phyloP scores from a whole-genome alignment of 1,140 invertebrate species.

The Dreissena rostriformis region DNA sequence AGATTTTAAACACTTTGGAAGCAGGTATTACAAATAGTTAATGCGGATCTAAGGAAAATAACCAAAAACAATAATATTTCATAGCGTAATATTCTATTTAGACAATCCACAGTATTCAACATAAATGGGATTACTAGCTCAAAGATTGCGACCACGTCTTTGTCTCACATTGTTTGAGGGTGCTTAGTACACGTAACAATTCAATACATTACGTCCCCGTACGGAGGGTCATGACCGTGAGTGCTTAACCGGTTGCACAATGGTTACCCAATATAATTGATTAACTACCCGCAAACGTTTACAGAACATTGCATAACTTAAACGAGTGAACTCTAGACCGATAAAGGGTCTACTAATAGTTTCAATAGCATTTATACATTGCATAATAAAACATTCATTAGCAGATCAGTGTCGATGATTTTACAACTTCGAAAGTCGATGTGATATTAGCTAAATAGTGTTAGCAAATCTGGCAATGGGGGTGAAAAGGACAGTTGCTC shows the following conservation, averaged over 20 bases:
- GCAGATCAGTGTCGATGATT: background rate
- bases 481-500: too few relatives aligned
- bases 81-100: too few relatives aligned
- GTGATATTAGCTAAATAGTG: too few relatives aligned
- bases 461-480: too few relatives aligned
- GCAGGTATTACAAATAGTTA: too few relatives aligned
- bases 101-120: background rate
- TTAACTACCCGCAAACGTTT: background rate
- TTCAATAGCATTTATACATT: constrained; percentile 1
- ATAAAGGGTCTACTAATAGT: background rate
- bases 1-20: too few relatives aligned
- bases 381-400: constrained; percentile 6
- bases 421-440: too few relatives aligned
- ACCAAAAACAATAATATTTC: too few relatives aligned
- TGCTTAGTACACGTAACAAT: constrained; percentile 3
- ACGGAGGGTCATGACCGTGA: background rate
- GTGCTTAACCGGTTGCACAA: background rate
- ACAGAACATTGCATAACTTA: constrained; percentile 1
- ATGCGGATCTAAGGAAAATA: too few relatives aligned
- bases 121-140: background rate
- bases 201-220: background rate
- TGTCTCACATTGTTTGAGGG: background rate
- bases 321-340: background rate
- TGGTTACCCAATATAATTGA: background rate
- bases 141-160: background rate